Conservation (phyloP, 2,113 vertebrate genomes). For the Corydoras sp. region DNA sequence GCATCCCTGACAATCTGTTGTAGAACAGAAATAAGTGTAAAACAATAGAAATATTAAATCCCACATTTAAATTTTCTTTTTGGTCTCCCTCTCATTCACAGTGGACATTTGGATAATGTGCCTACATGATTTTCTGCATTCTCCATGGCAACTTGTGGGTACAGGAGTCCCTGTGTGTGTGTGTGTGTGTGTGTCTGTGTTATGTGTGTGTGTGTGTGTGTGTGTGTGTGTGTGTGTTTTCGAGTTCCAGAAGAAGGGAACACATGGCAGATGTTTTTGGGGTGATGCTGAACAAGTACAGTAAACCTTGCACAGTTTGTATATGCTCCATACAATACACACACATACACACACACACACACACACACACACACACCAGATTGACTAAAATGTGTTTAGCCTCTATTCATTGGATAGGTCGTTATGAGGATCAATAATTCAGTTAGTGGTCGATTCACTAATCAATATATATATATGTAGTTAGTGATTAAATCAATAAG, state of each 20-base stretch:
- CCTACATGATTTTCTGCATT: constrained; percentile 73
- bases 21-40: background rate
- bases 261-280: constrained; percentile 72
- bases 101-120: constrained; percentile 74
- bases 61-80: constrained; percentile 3
- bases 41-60: background rate
- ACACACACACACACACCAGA: no score
- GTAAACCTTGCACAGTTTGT: constrained; percentile 50
- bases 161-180: constrained; percentile 44
- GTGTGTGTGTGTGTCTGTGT: constrained; percentile 43
- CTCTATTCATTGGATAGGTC: no score
- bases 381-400: no score
- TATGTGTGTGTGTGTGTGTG: constrained; percentile 42
- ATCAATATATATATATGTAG: no score
- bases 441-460: no score
- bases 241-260: constrained; percentile 53
- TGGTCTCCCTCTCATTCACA: constrained; percentile 55
- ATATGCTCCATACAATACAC: constrained; percentile 34
- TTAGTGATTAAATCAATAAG: no score
- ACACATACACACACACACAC: background rate
- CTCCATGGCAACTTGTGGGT: constrained; percentile 71
- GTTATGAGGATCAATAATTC: no score
- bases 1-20: no score
- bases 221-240: constrained; percentile 40
- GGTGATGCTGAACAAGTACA: constrained; percentile 68